Conservation (phyloP, 2,888 invertebrate genomes). For the Dusona sp. region DNA sequence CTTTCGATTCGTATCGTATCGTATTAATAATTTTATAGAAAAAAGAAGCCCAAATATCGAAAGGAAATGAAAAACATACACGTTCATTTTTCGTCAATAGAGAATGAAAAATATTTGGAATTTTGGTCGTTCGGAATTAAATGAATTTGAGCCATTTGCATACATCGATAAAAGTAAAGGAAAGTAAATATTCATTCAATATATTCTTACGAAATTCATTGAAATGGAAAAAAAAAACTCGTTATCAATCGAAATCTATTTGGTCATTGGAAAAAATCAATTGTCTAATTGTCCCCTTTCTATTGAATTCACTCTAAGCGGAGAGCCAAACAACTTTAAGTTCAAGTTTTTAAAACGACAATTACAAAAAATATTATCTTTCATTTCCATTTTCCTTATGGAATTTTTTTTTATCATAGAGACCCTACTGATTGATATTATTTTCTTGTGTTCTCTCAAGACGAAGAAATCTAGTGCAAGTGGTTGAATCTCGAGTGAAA, state of each 20-base stretch:
- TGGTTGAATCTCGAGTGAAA: slow-evolving; percentile 13
- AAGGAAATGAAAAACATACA: background rate
- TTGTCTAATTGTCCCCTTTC: background rate
- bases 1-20: slow-evolving; percentile 51
- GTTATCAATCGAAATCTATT: slow-evolving; percentile 3
- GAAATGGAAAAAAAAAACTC: background rate
- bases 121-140: slow-evolving; percentile 51
- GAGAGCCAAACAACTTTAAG: background rate
- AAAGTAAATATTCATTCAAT: background rate
- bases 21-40: slow-evolving; percentile 9
- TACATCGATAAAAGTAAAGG: background rate
- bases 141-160: slow-evolving; percentile 40
- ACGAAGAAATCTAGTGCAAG: slow-evolving; percentile 10
- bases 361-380: slow-evolving; percentile 9
- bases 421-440: background rate
- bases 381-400: background rate
- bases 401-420: background rate
- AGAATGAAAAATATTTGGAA: slow-evolving; percentile 51
- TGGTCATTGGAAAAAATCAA: slow-evolving; percentile 13
- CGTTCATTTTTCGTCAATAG: slow-evolving; percentile 10
- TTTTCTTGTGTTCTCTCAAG: background rate
- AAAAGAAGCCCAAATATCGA: background rate
- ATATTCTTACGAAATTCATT: background rate
- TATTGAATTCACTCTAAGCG: background rate
- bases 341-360: background rate